Evolutionary conservation across 2,113 vertebrate genomes (phyloP), one percentile per base, ranked within the genome.

Genomic region (Odontesthes bonariensis): DNA sequence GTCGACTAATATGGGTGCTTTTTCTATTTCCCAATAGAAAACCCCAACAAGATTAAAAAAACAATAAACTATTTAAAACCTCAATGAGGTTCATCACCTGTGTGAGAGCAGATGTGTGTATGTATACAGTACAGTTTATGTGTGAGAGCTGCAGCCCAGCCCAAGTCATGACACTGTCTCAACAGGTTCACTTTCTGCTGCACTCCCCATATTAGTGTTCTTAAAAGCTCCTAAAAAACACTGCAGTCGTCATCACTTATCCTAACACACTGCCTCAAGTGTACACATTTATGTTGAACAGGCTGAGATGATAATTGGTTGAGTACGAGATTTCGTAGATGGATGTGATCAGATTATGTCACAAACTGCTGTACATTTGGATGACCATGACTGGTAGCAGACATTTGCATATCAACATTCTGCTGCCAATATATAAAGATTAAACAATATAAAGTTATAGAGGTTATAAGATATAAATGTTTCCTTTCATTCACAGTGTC

Each of bases 181-280:
- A 38, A 55, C 47, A 22, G 82, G 64, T 85, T 75, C 81, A 19
- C 46, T 79, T 56, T 83, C 66, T 44, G 8, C 35, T 22, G 54
- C 78, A 93, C 92, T 92, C 91, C 91, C 89, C 90, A 92, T 86
- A 44, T 46, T 7, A 60, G 86, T 85, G 88, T 91, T 70, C 69
- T 81, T 67, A 79, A 75, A 77, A 53, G 69, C 62, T 81, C 42
- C 44, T 13, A 58, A 70, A 58, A 70, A 82, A 35, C 64, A 55
- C 54, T 42, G 22, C 59, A 59, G 55, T 49, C 76, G 55, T 49
- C 76, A 75, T 84, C 85, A 63, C 61, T 79, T 79, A 75, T 75
- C 52, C 51, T 52, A 64, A 75, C 53, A 38, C 4, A 56, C 38
- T 62, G 38, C 66, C 55, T 35, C 10, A 20, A 51, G 44, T 52